Percentiles rank a stretch among this genome's conserved stretches.
Evolutionary conservation across 2,113 vertebrate species (phyloP).

Genomic region (Paramisgurnus dabryanus): DNA sequence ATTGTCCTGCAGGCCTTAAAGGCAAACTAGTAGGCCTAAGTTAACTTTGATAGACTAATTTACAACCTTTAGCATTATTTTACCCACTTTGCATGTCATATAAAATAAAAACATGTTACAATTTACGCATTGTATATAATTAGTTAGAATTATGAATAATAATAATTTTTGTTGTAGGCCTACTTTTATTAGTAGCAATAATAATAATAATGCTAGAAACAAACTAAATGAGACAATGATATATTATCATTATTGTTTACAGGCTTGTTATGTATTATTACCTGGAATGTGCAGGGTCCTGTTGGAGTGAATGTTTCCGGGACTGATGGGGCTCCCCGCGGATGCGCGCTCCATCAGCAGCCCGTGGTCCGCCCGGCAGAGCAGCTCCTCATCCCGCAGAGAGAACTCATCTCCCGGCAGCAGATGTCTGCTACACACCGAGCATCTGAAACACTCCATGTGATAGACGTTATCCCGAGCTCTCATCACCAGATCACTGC

Average conservation of each 20-base stretch:
- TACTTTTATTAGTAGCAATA: too few relatives aligned
- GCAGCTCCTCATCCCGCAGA: conserved; percentile 88
- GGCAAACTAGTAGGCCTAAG: neutral
- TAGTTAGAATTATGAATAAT: too few relatives aligned
- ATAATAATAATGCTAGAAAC: too few relatives aligned
- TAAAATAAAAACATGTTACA: neutral
- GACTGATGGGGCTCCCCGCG: conserved; percentile 81
- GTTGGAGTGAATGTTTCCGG: conserved; percentile 70
- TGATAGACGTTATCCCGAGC: conserved; percentile 92
- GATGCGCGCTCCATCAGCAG: conserved; percentile 77
- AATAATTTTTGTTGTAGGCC: too few relatives aligned
- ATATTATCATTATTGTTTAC: conserved; percentile 28
- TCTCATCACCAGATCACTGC: conserved; percentile 95
- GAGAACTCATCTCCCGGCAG: conserved; percentile 96
- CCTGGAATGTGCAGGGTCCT: conserved; percentile 83
- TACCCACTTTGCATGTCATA: neutral
- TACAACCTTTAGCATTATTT: neutral
- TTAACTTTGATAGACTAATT: neutral
- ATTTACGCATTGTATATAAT: neutral
- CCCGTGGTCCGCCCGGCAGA: conserved; percentile 90
- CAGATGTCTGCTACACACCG: conserved; percentile 91
- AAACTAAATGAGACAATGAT: too few relatives aligned
- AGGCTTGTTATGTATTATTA: conserved; percentile 54
- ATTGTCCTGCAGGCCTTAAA: neutral
- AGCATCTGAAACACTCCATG: conserved; percentile 96